Conservation (phyloP, 2,113 vertebrate species). For the Chionomys nivalis region DNA sequence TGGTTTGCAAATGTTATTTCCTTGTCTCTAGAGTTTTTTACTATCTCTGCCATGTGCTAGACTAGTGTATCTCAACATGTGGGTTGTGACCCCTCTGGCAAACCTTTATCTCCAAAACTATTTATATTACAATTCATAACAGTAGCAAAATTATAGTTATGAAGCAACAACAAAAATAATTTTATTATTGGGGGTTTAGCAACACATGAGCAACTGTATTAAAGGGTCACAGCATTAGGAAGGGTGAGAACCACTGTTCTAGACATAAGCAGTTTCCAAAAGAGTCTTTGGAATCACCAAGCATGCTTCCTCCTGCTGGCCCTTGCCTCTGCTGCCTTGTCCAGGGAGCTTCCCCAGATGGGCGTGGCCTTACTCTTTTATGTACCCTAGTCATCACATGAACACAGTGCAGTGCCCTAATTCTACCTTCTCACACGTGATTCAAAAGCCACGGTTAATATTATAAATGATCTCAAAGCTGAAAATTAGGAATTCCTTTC, state of each 20-base stretch:
- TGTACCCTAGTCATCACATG: background rate
- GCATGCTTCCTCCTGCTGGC: fast-evolving
- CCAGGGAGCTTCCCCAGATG: background rate
- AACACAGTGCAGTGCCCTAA: background rate
- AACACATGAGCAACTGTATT: background rate
- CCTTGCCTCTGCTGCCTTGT: background rate
- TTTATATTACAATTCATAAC: background rate
- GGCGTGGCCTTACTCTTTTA: background rate
- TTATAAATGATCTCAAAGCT: background rate
- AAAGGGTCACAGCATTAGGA: background rate
- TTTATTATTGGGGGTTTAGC: background rate
- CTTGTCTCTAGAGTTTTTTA: background rate
- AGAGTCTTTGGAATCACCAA: background rate
- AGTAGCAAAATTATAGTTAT: background rate
- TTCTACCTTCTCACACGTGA: background rate
- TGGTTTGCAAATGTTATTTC: background rate
- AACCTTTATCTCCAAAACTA: background rate
- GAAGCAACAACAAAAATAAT: background rate
- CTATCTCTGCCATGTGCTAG: background rate
- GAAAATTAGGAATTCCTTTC: background rate
- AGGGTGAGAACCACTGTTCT: background rate
- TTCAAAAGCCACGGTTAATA: background rate
- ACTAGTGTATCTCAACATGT: background rate
- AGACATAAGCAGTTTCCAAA: background rate
- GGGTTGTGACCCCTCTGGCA: background rate